Percentiles rank a stretch among this genome's conserved stretches.
These are phyloP conservation scores for Cebuella pygmaea DNA, from an alignment of 2,797 vertebrate species.

Conservation along the genomic window DNA sequence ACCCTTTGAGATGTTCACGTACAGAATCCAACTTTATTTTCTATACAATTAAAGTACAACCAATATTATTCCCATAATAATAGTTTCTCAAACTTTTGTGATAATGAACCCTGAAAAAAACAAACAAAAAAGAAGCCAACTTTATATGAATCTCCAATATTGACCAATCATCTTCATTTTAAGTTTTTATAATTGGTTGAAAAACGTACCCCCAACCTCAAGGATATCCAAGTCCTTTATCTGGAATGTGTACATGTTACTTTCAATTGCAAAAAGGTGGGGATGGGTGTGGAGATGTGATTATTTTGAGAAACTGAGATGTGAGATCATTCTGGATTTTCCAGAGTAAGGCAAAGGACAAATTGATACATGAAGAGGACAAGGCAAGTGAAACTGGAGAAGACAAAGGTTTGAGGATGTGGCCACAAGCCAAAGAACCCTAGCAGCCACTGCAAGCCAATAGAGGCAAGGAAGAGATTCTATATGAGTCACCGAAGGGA, in stretches of 20 bases:
- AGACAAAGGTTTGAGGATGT: background rate
- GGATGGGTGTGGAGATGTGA: background rate
- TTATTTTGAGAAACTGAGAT: background rate
- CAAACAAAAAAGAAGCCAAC: background rate
- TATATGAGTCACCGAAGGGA: background rate
- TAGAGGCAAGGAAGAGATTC: background rate
- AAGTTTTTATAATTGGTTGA: background rate
- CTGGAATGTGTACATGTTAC: background rate
- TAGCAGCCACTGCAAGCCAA: too few species aligned
- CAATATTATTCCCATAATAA: background rate
- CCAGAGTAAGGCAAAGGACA: background rate
- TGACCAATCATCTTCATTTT: background rate
- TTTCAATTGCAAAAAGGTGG: background rate
- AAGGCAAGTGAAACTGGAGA: background rate
- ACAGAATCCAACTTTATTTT: background rate
- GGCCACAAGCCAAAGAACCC: background rate
- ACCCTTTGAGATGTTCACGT: accelerated
- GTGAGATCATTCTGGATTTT: background rate
- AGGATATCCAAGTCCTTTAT: background rate
- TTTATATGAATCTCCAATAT: background rate
- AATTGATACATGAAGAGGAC: background rate
- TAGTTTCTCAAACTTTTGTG: background rate
- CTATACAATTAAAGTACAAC: background rate
- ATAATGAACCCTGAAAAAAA: background rate
- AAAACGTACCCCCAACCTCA: background rate